Evolutionary conservation across 2,888 invertebrate species (phyloP).

Genomic region (Plutella xylostella): DNA sequence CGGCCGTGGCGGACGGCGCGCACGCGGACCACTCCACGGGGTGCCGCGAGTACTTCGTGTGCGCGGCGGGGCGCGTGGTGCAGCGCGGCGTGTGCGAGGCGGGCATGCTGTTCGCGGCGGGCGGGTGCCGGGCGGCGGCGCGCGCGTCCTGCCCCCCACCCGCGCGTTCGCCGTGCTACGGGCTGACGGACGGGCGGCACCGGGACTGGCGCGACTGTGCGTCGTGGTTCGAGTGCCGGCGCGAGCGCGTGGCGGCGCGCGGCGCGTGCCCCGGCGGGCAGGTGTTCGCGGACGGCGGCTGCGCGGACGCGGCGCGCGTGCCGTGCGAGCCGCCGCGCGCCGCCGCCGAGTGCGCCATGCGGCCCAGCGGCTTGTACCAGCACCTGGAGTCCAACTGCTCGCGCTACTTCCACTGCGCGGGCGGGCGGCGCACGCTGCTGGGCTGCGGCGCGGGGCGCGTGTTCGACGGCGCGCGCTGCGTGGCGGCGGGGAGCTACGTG

Average conservation of each 20-base stretch:
- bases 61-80: conserved; percentile 60
- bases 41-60: conserved; percentile 71
- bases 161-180: conserved; percentile 54
- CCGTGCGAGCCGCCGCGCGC: conserved; percentile 27
- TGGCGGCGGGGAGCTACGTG: conserved; percentile 34
- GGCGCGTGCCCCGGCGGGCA: conserved; percentile 56
- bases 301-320: conserved; percentile 37
- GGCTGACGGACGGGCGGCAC: conserved; percentile 51
- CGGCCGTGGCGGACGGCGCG: conserved; percentile 63
- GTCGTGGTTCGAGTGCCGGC: conserved; percentile 61
- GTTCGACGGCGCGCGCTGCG: conserved; percentile 59
- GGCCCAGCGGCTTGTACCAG: conserved; percentile 67
- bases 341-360: conserved; percentile 49
- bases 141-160: conserved; percentile 55
- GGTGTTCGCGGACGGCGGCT: conserved; percentile 62
- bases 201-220: conserved; percentile 58
- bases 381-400: conserved; percentile 63
- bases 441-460: conserved; percentile 46
- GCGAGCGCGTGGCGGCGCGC: conserved; percentile 49
- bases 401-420: conserved; percentile 62
- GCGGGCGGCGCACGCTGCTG: conserved; percentile 43
- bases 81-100: conserved; percentile 67
- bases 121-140: conserved; percentile 57
- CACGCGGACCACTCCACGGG: conserved; percentile 65
- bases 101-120: conserved; percentile 60